Evolutionary conservation across 2,888 invertebrate genomes (phyloP), one percentile per base, ranked within the genome.

Genomic region (Liposcelis brunnea): DNA sequence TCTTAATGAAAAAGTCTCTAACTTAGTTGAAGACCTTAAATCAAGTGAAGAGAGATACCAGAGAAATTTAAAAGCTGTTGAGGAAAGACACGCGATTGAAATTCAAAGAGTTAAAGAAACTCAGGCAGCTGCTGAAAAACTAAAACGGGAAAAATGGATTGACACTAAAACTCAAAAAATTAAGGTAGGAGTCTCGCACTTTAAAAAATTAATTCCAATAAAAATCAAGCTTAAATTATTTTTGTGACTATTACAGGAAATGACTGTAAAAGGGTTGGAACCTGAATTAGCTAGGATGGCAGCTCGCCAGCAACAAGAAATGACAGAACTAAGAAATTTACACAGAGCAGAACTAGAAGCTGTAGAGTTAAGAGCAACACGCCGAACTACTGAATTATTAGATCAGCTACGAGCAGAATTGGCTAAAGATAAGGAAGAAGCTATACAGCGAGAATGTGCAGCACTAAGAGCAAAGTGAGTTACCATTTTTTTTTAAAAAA

Each of bases 191-290:
- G 55, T 85, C n/a, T n/a, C n/a, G n/a, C n/a, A n/a, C n/a, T n/a
- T n/a, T n/a, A n/a, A n/a, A 84, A 64, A 85, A n/a, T n/a, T n/a
- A n/a, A n/a, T n/a, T n/a, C n/a, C n/a, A n/a, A n/a, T n/a, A n/a
- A n/a, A n/a, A n/a, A n/a, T n/a, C n/a, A n/a, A n/a, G n/a, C n/a
- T n/a, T n/a, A n/a, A n/a, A n/a, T n/a, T n/a, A n/a, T n/a, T n/a
- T n/a, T n/a, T n/a, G n/a, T 44, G 49, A 37, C 31, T 40, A 46
- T 46, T 51, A 6, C 47, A 75, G 82, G 85, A 86, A 58, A 65
- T 85, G 56, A 86, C 87, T 3, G 81, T 87, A 0, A 86, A 84
- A 65, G 85, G 86, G 1, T 61, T 89, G n/a, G 86, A 87, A 61
- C 77, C 82, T 0, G 87, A 89, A 60, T 68, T 89, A 2, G 73